Conservation (phyloP, 2,888 invertebrate species). For the Acanthopleura granulata region DNA sequence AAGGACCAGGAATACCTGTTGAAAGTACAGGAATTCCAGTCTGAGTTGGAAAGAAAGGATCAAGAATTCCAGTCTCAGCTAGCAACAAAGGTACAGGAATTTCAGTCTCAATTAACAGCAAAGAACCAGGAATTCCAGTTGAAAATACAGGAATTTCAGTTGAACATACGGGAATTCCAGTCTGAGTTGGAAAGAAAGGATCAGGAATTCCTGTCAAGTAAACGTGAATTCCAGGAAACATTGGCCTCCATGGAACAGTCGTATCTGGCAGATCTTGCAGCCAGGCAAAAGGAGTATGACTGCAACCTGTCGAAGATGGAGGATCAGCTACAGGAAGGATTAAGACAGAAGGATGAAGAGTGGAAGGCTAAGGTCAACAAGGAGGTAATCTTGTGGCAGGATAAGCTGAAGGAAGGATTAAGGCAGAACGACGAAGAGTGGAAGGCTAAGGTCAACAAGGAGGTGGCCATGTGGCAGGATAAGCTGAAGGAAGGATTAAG, state of each 20-base stretch:
- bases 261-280: too few species aligned
- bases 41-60: slow-evolving; percentile 1
- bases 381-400: background rate
- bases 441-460: too few species aligned
- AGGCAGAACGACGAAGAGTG: background rate
- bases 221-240: too few species aligned
- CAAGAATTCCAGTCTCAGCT: background rate
- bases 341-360: background rate
- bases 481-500: background rate
- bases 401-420: background rate
- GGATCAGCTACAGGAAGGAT: background rate
- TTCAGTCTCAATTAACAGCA: background rate
- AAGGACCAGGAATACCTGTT: background rate
- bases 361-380: background rate
- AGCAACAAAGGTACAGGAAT: background rate
- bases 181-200: background rate
- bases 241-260: too few species aligned
- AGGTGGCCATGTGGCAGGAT: background rate
- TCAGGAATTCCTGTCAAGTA: too few species aligned
- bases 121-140: background rate
- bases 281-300: too few species aligned
- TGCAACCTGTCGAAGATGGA: background rate
- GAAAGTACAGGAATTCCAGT: background rate
- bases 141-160: background rate
- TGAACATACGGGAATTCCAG: background rate